phyloP scores from a whole-genome alignment of 53 echinoderm and acorn worm genomes.

The Echinometra lucunter region DNA sequence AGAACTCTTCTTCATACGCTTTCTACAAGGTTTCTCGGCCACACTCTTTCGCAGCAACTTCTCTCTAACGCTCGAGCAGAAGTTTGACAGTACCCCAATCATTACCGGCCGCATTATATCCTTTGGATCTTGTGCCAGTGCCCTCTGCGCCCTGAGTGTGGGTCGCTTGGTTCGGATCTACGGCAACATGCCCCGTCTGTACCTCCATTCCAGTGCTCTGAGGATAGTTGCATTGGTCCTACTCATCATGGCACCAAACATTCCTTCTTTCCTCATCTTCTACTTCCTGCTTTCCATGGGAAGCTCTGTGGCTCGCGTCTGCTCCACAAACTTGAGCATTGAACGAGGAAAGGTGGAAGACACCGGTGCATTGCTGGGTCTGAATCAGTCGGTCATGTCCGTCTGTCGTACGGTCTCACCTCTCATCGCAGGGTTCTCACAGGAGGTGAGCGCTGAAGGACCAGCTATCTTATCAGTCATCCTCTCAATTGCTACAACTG shows the following conservation, averaged over 20 bases:
- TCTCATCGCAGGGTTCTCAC: constrained; percentile 78
- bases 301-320: constrained; percentile 82
- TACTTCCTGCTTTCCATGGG: constrained; percentile 72
- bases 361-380: constrained; percentile 85
- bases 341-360: constrained; percentile 76
- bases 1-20: constrained; percentile 86
- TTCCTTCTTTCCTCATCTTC: constrained; percentile 72
- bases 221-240: constrained; percentile 71
- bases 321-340: constrained; percentile 84
- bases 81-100: constrained; percentile 81
- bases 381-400: constrained; percentile 87
- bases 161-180: constrained; percentile 80
- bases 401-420: constrained; percentile 82
- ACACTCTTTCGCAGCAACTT: constrained; percentile 94
- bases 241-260: constrained; percentile 75
- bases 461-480: constrained; percentile 74
- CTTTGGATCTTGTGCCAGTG: constrained; percentile 77
- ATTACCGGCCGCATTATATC: constrained; percentile 87
- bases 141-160: constrained; percentile 76
- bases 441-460: constrained; percentile 77
- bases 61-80: constrained; percentile 79
- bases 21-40: constrained; percentile 81
- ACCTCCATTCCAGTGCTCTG: constrained; percentile 77
- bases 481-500: not conserved
- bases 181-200: constrained; percentile 73